Conservation (phyloP, 2,888 invertebrate species). For the Drosophila anceps region DNA sequence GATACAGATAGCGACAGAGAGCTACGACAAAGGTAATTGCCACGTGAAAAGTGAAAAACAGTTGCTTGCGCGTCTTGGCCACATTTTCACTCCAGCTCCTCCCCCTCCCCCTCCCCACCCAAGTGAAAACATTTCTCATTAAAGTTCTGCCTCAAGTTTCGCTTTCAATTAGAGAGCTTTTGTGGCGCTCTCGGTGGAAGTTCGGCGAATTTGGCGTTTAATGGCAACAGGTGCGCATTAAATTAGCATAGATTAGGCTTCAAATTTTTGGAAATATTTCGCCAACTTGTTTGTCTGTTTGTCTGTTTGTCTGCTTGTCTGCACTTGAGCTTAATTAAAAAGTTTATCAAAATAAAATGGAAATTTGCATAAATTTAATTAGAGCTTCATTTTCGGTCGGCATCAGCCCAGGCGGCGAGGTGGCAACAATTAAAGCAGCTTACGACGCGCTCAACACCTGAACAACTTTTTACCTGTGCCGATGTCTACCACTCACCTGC, state of each 20-base stretch:
- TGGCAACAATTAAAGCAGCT: conserved; percentile 44
- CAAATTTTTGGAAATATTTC: conserved; percentile 18
- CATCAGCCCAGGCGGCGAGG: background rate
- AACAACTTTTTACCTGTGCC: background rate
- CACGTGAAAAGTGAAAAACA: conserved; percentile 17
- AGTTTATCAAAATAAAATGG: conserved; percentile 47
- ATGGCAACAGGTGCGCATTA: conserved; percentile 70
- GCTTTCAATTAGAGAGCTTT: conserved; percentile 52
- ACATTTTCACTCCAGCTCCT: conserved; percentile 14
- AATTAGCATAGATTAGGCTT: conserved; percentile 73
- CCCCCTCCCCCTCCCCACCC: background rate
- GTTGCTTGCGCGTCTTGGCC: conserved; percentile 16
- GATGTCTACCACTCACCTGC: background rate
- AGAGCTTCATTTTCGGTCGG: background rate
- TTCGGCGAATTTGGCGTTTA: background rate
- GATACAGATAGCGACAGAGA: background rate
- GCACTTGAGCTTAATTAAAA: conserved; percentile 68
- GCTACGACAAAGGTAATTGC: conserved; percentile 1
- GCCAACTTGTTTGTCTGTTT: conserved; percentile 35
- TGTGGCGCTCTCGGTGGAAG: background rate
- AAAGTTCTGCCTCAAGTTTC: conserved; percentile 44
- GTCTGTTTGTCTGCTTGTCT: no score
- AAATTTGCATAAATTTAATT: conserved; percentile 76
- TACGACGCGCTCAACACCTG: conserved; percentile 17
- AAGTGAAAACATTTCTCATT: conserved; percentile 43